A percentile compares a stretch with the other conserved stretches of the same genome.
Conservation (phyloP, 2,113 vertebrate genomes). For the Mobula hypostoma region DNA sequence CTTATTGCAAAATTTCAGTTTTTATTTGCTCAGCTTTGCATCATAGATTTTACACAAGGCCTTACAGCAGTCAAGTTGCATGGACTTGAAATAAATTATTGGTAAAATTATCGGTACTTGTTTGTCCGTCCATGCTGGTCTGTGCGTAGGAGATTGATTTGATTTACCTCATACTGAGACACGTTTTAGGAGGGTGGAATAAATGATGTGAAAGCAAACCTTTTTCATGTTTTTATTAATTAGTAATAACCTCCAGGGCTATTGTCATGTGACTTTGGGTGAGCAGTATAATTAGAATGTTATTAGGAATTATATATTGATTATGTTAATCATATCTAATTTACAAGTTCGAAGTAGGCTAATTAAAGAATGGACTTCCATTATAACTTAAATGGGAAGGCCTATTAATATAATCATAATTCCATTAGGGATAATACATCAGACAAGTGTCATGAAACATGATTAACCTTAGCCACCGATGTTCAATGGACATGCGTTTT, state of each 20-base stretch:
- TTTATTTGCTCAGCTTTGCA: not conserved
- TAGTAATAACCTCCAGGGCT: not conserved
- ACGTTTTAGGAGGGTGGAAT: not conserved
- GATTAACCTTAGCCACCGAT: not conserved
- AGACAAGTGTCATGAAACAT: not conserved
- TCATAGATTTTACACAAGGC: not conserved
- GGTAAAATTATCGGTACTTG: not conserved
- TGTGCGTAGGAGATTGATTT: not conserved
- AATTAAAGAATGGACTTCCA: conserved; percentile 26
- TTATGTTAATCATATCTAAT: conserved; percentile 28
- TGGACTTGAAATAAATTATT: not conserved
- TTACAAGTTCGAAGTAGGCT: conserved; percentile 6
- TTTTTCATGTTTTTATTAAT: conserved; percentile 26
- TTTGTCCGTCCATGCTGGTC: not conserved
- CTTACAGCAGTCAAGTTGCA: not conserved
- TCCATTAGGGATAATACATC: conserved; percentile 2
- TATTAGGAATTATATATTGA: conserved; percentile 32
- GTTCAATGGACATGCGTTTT: not conserved
- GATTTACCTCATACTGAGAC: not conserved
- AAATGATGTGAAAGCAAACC: not conserved
- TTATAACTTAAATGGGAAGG: not conserved
- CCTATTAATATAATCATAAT: not conserved
- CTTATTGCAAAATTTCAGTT: not conserved
- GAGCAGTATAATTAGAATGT: not conserved
- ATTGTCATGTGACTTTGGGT: conserved; percentile 12